These are phyloP conservation scores for Siderastrea radians DNA, from an alignment of 92 coral and sea anemone species.

Conservation along the genomic window DNA sequence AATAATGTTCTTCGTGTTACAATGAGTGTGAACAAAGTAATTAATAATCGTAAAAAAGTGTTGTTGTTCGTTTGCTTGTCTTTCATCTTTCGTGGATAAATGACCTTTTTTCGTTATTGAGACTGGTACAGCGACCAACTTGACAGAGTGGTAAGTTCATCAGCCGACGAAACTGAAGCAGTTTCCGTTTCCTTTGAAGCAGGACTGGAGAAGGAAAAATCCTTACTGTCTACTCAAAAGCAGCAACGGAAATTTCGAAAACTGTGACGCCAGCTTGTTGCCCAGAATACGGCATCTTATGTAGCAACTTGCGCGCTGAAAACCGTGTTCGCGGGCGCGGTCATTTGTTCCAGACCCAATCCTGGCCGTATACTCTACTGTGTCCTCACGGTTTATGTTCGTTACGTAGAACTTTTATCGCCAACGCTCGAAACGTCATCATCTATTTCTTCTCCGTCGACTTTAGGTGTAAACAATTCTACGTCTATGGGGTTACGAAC, in stretches of 20 bases:
- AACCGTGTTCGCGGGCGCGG: background rate
- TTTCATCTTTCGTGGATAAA: background rate
- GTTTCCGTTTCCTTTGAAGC: background rate
- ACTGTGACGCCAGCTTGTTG: background rate
- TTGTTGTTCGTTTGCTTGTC: too few relatives aligned
- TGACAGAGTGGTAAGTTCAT: background rate
- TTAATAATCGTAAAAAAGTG: too few relatives aligned
- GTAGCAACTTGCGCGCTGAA: background rate
- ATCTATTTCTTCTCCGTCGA: slow-evolving; percentile 67
- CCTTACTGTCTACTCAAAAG: background rate
- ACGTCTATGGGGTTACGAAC: slow-evolving; percentile 71
- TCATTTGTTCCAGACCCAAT: background rate
- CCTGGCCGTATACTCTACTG: background rate
- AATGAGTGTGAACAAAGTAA: too few relatives aligned
- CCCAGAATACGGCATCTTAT: background rate
- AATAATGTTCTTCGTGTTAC: too few relatives aligned
- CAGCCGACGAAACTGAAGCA: background rate
- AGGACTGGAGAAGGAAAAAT: background rate
- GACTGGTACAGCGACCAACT: background rate
- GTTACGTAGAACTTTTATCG: background rate
- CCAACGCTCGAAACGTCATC: slow-evolving; percentile 32
- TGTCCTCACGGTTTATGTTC: background rate
- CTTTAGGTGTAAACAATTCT: slow-evolving; percentile 69
- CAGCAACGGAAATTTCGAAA: background rate
- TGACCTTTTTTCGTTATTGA: background rate